Conservation (phyloP, 2,113 vertebrate species). For the Nasalis larvatus region DNA sequence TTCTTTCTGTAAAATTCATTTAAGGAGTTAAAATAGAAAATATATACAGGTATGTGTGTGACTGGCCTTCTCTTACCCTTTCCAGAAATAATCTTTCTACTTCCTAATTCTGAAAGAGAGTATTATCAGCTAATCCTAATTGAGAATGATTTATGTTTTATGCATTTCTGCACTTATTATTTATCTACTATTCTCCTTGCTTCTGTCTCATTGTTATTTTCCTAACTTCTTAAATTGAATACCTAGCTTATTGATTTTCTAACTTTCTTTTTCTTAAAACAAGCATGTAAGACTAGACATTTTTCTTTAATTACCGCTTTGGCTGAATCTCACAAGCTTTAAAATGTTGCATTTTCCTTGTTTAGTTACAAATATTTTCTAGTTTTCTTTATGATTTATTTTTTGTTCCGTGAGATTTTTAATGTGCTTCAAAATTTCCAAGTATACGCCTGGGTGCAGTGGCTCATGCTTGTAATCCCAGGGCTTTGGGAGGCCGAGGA, state of each 20-base stretch:
- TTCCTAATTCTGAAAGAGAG: background rate
- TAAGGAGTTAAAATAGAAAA: background rate
- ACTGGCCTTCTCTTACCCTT: background rate
- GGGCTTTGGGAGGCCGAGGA: too few relatives aligned
- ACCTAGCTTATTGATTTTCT: background rate
- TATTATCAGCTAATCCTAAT: background rate
- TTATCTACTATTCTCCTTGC: background rate
- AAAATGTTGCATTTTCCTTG: background rate
- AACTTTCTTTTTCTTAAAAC: background rate
- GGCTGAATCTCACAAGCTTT: background rate
- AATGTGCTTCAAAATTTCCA: constrained; percentile 11
- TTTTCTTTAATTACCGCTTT: background rate
- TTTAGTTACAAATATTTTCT: background rate
- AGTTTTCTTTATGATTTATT: background rate
- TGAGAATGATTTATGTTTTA: background rate
- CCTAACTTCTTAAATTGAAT: background rate
- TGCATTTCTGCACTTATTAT: background rate
- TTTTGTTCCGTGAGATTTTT: background rate
- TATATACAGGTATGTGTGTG: background rate
- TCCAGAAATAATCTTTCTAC: background rate
- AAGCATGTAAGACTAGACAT: background rate
- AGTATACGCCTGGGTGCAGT: background rate
- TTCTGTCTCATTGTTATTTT: background rate
- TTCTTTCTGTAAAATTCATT: background rate
- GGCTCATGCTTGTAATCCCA: too few relatives aligned